Percentiles rank a stretch among this genome's conserved stretches.
phyloP scores from a whole-genome alignment of 2,888 invertebrate genomes.

The Danaus chrysippus region DNA sequence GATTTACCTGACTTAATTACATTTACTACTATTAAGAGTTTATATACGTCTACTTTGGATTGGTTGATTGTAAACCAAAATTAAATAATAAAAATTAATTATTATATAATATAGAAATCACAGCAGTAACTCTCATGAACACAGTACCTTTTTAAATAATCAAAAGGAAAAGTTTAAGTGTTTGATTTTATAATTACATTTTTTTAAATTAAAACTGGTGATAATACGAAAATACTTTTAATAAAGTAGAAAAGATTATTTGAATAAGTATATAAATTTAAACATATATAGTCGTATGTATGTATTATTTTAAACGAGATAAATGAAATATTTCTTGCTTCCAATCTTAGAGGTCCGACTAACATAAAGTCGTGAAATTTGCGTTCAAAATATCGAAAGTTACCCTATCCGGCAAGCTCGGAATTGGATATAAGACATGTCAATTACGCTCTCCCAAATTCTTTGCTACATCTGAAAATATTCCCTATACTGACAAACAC shows the following conservation, averaged over 20 bases:
- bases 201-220: no score
- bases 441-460: conserved; percentile 43
- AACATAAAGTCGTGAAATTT: conserved; percentile 44
- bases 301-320: no score
- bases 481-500: not conserved
- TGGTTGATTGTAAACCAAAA: conserved; percentile 31
- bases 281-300: no score
- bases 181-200: no score
- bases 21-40: conserved; percentile 65
- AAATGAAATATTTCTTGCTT: conserved; percentile 4
- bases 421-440: conserved; percentile 43
- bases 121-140: no score
- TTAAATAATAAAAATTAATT: no score
- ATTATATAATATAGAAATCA: no score
- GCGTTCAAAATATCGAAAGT: conserved; percentile 67
- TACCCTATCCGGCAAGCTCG: conserved; percentile 47
- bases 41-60: conserved; percentile 33
- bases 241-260: no score
- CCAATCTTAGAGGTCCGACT: conserved; percentile 40
- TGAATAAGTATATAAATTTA: no score
- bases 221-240: no score
- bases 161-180: no score
- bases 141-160: no score
- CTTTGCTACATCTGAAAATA: conserved; percentile 5
- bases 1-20: conserved; percentile 76